These are phyloP conservation scores for Anorthoa munda DNA, from an alignment of 2,888 invertebrate species.

Conservation along the genomic window DNA sequence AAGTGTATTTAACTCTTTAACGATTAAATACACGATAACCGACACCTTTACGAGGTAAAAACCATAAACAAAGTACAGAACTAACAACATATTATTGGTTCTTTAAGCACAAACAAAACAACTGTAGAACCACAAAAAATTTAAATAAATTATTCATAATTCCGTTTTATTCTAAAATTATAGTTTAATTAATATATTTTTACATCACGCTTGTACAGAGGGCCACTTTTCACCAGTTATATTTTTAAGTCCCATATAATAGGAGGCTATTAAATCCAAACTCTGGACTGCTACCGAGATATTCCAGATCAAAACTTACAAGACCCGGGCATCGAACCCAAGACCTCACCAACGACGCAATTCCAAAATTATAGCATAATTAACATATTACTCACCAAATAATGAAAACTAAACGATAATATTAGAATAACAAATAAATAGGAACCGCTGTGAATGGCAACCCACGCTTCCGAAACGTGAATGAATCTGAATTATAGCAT, in stretches of 20 bases:
- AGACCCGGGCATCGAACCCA: no score
- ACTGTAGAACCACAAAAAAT: neutral
- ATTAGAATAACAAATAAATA: conserved; percentile 13
- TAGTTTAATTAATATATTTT: neutral
- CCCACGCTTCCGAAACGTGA: conserved; percentile 69
- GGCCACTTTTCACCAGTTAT: no score
- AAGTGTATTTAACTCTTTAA: neutral
- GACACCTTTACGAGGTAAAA: conserved; percentile 6
- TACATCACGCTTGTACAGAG: no score
- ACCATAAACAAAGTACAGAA: conserved; percentile 21
- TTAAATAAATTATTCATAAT: conserved; percentile 11
- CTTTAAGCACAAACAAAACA: conserved; percentile 17
- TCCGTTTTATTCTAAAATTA: neutral
- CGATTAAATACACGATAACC: neutral
- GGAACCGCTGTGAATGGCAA: conserved; percentile 62
- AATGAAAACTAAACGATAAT: conserved; percentile 11
- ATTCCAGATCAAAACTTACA: no score
- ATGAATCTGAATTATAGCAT: conserved; percentile 72
- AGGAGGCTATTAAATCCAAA: no score
- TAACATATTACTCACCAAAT: neutral
- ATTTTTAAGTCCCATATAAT: no score
- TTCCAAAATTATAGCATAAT: neutral
- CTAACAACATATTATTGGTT: conserved; percentile 4
- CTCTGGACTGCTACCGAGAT: no score
- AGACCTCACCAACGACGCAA: no score